Evolutionary conservation across 2,797 vertebrate genomes (phyloP), one percentile per base, ranked within the genome.

Genomic region (Enteromius paludinosus): DNA sequence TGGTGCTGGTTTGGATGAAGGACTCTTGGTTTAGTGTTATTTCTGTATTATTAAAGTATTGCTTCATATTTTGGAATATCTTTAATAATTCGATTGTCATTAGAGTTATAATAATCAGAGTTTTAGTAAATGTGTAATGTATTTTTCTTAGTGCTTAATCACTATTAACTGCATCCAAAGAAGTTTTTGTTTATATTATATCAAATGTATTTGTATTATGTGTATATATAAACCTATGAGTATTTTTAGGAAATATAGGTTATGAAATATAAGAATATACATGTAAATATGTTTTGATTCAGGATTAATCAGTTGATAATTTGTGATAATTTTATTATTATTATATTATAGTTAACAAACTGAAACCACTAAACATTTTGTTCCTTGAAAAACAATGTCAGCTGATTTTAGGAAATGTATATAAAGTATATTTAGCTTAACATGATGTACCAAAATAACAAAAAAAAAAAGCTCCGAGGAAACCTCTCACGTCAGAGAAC

Each of bases 391-490:
- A 59, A 59, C n/a, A 25, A 59, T 14, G 23, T 59, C n/a, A 5
- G 10, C 10, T 54, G 4, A 10, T 54, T 54, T n/a, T 8, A n/a
- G 52, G 20, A 23, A 56, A 56, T 10, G n/a, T 56, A 23, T 23
- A 10, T 56, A 0, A 56, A 11, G 23, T 59, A 25, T 59, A 59
- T 59, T 59, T 25, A 25, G 54, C 23, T 59, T 59, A 59, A 59
- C 4, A 3, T 25, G 10, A 56, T 56, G 54, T 12, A 12, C n/a
- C 12, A 59, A 59, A 25, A 59, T 59, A 56, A 56, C 20, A 65
- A 69, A 20, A 80, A n/a, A n/a, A n/a, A n/a, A n/a, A n/a, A n/a
- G n/a, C n/a, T 79, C 77, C 61, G 49, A 61, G 30, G 52, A 80
- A 61, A 80, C 68, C 78, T 56, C 78, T 35, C 62, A 52, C 54